Percentiles rank a stretch among this genome's conserved stretches.
phyloP scores from a whole-genome alignment of 2,797 vertebrate species.

The Myotis pilosus region DNA sequence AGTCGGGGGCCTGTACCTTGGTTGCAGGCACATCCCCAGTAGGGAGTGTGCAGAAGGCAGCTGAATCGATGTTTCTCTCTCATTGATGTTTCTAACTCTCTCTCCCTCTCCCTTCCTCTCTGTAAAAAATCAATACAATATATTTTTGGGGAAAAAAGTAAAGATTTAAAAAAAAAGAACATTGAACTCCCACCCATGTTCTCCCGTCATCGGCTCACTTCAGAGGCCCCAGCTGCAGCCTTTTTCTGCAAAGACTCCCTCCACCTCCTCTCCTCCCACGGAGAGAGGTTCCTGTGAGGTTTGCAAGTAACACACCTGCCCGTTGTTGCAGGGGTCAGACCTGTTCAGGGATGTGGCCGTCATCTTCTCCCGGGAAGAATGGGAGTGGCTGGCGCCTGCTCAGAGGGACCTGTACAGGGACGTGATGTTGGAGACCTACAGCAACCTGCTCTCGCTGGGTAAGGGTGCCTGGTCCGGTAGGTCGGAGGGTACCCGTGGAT shows the following conservation, averaged over 20 bases:
- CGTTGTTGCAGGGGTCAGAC: constrained; percentile 52
- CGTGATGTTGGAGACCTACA: constrained; percentile 59
- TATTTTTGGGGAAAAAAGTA: too few relatives aligned
- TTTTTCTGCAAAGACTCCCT: not conserved
- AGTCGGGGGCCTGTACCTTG: too few relatives aligned
- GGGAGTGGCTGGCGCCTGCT: not conserved
- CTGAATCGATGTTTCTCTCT: too few relatives aligned
- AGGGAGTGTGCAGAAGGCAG: too few relatives aligned
- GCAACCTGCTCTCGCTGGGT: constrained; percentile 56
- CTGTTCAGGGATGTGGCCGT: constrained; percentile 54
- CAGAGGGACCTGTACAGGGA: constrained; percentile 63
- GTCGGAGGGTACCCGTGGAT: not conserved
- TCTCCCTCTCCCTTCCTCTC: too few relatives aligned
- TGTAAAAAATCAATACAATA: too few relatives aligned
- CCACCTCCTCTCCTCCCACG: not conserved
- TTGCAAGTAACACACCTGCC: fast-evolving
- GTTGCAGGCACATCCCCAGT: too few relatives aligned
- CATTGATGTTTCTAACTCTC: too few relatives aligned
- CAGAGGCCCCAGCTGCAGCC: too few relatives aligned
- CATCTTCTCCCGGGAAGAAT: constrained; percentile 69
- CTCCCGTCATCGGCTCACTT: not conserved
- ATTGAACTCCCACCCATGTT: too few relatives aligned
- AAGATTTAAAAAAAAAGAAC: not conserved
- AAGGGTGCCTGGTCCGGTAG: not conserved
- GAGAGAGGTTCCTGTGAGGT: not conserved